These are phyloP conservation scores for Alauda arvensis DNA, from an alignment of 2,797 vertebrate genomes.

Conservation along the genomic window DNA sequence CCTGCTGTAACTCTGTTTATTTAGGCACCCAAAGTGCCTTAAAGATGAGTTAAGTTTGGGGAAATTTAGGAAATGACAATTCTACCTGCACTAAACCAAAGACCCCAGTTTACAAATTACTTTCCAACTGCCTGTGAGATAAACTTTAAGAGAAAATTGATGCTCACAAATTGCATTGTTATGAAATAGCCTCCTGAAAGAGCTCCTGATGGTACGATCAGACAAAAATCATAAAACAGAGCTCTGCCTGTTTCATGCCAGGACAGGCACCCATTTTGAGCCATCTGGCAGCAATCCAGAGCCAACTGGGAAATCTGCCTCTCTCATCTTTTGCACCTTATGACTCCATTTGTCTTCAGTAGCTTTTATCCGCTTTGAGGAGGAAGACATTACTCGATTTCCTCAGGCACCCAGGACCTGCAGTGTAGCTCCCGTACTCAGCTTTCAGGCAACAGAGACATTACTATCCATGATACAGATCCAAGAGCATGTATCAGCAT, in stretches of 20 bases:
- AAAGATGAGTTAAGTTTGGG: neutral
- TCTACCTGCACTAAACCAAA: neutral
- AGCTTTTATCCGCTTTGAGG: neutral
- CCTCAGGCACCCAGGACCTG: neutral
- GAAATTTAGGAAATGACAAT: fast-evolving
- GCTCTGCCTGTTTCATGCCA: neutral
- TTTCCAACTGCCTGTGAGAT: neutral
- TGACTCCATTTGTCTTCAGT: neutral
- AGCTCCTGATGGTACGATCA: neutral
- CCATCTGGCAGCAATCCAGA: neutral
- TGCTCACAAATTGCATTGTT: neutral
- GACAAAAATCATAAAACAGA: neutral
- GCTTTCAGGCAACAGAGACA: neutral
- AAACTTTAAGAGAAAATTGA: neutral
- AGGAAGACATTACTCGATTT: neutral
- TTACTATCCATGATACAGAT: neutral
- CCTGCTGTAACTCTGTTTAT: neutral
- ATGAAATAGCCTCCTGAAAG: neutral
- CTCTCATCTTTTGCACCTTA: neutral
- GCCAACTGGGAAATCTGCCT: neutral
- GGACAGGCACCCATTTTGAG: neutral
- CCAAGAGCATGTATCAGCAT: neutral
- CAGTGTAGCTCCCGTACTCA: neutral
- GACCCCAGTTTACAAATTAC: neutral
- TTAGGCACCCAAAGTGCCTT: neutral